A percentile compares a stretch with the other conserved stretches of the same genome.
phyloP scores from a whole-genome alignment of 2,797 vertebrate genomes.

The Trachurus trachurus region DNA sequence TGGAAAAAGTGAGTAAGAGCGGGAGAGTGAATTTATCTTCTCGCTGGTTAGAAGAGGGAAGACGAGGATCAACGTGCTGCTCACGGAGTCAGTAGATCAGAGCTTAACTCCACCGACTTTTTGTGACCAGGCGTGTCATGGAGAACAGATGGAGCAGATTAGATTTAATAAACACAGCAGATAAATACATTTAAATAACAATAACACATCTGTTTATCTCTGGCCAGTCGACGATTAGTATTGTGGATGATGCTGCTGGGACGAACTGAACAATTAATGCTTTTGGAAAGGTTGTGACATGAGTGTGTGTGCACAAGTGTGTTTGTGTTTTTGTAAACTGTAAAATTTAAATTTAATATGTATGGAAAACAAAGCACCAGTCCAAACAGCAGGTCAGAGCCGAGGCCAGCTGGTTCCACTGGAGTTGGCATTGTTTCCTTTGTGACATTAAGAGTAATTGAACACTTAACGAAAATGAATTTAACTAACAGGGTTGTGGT shows the following conservation, averaged over 20 bases:
- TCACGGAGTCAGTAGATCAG: constrained; percentile 10
- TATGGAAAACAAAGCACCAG: neutral
- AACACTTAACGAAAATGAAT: neutral
- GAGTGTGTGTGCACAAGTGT: neutral
- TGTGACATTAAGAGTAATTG: neutral
- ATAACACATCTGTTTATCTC: constrained; percentile 44
- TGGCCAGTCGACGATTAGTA: neutral
- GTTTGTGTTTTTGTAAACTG: no score
- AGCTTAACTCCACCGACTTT: constrained; percentile 20
- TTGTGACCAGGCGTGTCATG: constrained; percentile 10
- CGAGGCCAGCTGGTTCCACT: no score
- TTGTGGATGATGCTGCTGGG: neutral
- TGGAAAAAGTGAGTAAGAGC: no score
- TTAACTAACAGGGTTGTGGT: no score
- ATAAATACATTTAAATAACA: constrained; percentile 25
- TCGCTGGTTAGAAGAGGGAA: no score
- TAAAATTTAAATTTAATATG: neutral
- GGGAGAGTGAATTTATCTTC: no score
- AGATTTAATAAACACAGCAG: constrained; percentile 29
- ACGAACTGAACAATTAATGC: neutral
- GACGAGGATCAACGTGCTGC: no score
- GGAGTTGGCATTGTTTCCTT: neutral
- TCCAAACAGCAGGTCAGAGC: neutral
- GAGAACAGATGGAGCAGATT: constrained; percentile 42
- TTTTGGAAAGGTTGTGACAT: neutral